Evolutionary conservation across 1,140 invertebrate genomes (phyloP), one percentile per base, ranked within the genome.

Genomic region (Neotoxoptera formosana): DNA sequence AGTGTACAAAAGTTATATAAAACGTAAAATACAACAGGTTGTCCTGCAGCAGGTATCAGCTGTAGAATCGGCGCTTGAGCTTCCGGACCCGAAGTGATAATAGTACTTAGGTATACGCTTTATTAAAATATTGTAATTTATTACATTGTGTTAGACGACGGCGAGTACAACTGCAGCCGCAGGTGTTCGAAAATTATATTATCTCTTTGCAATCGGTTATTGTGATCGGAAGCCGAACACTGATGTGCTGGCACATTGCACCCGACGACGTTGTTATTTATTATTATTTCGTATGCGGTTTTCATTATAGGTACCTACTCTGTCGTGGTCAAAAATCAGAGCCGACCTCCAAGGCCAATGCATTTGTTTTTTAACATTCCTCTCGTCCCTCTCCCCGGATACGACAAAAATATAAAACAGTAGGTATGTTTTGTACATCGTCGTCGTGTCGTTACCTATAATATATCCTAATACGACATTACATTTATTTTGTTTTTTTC

Each of bases 291-390:
- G 84, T 47, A n/a, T n/a, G 84, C 84, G 83, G 41, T 45, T 86
- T 45, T 47, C 36, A 45, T 45, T 45, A 23, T 47, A n/a, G n/a
- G n/a, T n/a, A 30, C 41, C 25, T 41, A 41, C 36, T 47, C 84
- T 45, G 84, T 34, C 60, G 60, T 86, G 84, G 84, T 47, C 84
- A 47, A 86, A 86, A 86, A 47, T 86, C 84, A 86, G 45, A 86
- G 36, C 36, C 45, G 84, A 86, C 84, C 84, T 84, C 45, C 84
- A 86, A 86, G 84, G 41, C 45, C 84, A 86, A 48, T 48, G 41
- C 30, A 47, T 48, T 86, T 45, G 47, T 86, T 84, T 67, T 76
- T 76, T 17, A 30, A 86, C 84, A 86, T 86, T 86, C 84, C 25
- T 47, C 2, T 47, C 84, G 41, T 30, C 60, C 60, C 84, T 48